Evolutionary conservation across 2,113 vertebrate genomes (phyloP).

Genomic region (Prochilodus magdalenae): DNA sequence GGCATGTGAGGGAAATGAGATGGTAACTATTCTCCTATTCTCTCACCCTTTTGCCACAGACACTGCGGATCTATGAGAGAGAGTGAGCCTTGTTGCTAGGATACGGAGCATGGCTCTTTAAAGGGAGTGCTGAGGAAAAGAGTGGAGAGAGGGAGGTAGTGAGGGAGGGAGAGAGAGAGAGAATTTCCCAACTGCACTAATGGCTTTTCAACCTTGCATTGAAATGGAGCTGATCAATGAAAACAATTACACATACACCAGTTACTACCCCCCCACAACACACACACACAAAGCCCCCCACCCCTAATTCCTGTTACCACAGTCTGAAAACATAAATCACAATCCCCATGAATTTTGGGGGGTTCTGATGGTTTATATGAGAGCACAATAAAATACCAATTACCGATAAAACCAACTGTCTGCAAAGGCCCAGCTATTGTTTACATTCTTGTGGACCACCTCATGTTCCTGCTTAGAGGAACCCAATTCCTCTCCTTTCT

Average conservation of each 20-base stretch:
- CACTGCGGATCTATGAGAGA: constrained; percentile 53
- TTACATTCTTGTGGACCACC: background rate
- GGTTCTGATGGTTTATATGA: constrained; percentile 27
- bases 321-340: background rate
- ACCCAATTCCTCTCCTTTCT: background rate
- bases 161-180: constrained; percentile 42
- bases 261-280: background rate
- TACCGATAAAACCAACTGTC: background rate
- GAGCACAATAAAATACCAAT: background rate
- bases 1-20: constrained; percentile 59
- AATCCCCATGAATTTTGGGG: constrained; percentile 13
- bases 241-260: constrained; percentile 51
- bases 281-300: no score
- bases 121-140: constrained; percentile 61
- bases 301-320: background rate
- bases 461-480: background rate
- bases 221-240: constrained; percentile 57
- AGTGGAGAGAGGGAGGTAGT: constrained; percentile 36
- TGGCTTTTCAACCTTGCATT: constrained; percentile 49
- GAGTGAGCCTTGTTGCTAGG: constrained; percentile 77
- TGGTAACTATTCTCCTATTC: constrained; percentile 59
- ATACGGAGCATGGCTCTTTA: constrained; percentile 70
- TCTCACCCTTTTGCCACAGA: constrained; percentile 60
- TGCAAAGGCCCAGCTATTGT: background rate
- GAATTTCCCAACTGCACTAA: constrained; percentile 41